Percentiles rank a stretch among this genome's conserved stretches.
Evolutionary conservation across 2,113 vertebrate genomes (phyloP).

Genomic region (Eclectus roratus): DNA sequence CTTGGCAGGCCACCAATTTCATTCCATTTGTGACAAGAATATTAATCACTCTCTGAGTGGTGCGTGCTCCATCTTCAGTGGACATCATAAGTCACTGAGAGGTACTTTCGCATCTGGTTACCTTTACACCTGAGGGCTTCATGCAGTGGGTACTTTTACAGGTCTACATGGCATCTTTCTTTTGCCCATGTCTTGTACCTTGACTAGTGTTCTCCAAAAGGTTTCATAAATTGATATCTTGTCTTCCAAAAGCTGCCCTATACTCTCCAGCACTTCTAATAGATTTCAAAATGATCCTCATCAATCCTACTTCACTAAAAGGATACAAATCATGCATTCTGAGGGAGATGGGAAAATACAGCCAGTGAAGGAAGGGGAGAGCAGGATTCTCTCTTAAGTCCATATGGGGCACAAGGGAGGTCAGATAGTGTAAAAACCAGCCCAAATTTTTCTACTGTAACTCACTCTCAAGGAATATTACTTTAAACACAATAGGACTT

Average conservation of each 20-base stretch:
- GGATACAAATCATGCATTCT: neutral
- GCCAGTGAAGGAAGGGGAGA: neutral
- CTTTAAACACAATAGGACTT: neutral
- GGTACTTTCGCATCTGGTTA: neutral
- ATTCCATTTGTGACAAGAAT: neutral
- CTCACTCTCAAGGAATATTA: neutral
- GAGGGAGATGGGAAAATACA: neutral
- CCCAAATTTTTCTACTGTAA: neutral
- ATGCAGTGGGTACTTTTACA: accelerated
- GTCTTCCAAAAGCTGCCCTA: neutral
- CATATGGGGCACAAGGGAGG: neutral
- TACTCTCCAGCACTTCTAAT: neutral
- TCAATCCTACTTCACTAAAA: neutral
- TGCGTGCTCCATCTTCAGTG: neutral
- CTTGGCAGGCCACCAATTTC: neutral
- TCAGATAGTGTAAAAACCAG: neutral
- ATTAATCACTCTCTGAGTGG: neutral
- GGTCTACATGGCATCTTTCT: neutral
- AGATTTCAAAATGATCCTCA: neutral
- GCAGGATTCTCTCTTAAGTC: neutral
- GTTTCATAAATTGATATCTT: neutral
- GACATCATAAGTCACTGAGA: neutral
- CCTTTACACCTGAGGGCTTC: neutral
- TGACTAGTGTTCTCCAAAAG: neutral
- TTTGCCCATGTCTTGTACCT: neutral